phyloP scores from a whole-genome alignment of 2,888 invertebrate genomes.

The Lochmaea crataegi region DNA sequence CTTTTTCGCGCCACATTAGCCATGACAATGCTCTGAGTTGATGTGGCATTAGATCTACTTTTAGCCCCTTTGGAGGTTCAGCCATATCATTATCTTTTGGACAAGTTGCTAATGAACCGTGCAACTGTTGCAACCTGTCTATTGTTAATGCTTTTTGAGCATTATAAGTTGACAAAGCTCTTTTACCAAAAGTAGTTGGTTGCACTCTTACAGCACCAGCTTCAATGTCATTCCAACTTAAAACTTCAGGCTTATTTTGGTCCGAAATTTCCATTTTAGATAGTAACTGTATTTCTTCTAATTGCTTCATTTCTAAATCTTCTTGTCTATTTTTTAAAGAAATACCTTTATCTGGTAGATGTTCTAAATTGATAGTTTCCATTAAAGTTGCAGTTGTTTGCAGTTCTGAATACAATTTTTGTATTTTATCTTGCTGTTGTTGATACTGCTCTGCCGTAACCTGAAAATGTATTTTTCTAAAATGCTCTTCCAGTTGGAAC shows the following conservation, averaged over 20 bases:
- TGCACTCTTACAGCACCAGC: constrained; percentile 68
- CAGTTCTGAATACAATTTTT: constrained; percentile 42
- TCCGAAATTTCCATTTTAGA: constrained; percentile 66
- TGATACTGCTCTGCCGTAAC: constrained; percentile 33
- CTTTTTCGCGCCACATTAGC: constrained; percentile 88
- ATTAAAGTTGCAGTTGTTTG: constrained; percentile 45
- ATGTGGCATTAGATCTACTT: constrained; percentile 80
- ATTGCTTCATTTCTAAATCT: constrained; percentile 65
- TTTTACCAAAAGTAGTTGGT: constrained; percentile 71
- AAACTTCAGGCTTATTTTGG: constrained; percentile 46
- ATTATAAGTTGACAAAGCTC: constrained; percentile 76
- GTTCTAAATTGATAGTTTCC: constrained; percentile 57
- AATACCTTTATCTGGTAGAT: constrained; percentile 74
- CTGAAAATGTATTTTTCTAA: constrained; percentile 21
- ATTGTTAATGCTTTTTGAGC: constrained; percentile 77
- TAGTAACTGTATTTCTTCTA: constrained; percentile 66
- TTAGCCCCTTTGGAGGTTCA: constrained; percentile 73
- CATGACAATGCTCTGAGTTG: constrained; percentile 89
- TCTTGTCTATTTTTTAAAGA: constrained; percentile 67
- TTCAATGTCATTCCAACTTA: constrained; percentile 70
- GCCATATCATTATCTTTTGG: constrained; percentile 73
- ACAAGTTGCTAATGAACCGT: constrained; percentile 75
- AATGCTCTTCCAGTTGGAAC: background rate
- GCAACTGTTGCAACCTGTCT: constrained; percentile 78
- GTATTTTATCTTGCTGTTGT: constrained; percentile 38